Evolutionary conservation across 2,113 vertebrate species (phyloP).

Genomic region (Zapornia atra): DNA sequence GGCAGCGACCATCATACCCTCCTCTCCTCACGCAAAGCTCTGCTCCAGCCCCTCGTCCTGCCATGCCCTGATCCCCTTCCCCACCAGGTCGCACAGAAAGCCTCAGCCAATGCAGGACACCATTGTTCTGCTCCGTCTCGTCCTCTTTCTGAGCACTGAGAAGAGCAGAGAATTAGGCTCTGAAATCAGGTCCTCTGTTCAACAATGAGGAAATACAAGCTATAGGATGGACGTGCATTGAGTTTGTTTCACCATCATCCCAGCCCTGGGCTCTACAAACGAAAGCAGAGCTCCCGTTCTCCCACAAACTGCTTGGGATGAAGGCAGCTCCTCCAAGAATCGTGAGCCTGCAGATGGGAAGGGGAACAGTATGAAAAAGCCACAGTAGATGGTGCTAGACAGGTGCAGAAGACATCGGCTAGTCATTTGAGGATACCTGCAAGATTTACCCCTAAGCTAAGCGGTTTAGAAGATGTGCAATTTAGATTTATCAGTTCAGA

Average conservation of each 20-base stretch:
- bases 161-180: not conserved
- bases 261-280: not conserved
- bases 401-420: conserved; percentile 64
- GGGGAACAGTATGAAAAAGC: conserved; percentile 27
- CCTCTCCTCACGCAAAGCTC: not conserved
- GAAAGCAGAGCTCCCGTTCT: not conserved
- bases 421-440: conserved; percentile 64
- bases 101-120: not conserved
- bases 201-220: not conserved
- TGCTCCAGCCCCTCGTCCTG: not conserved
- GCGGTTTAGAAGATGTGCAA: conserved; percentile 75
- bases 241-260: not conserved
- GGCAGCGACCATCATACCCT: not conserved
- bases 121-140: not conserved
- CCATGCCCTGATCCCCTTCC: rapidly evolving
- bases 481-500: conserved; percentile 77
- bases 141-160: not conserved
- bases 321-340: not conserved
- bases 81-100: not conserved
- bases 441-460: conserved; percentile 68
- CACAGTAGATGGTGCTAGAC: conserved; percentile 80
- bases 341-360: not conserved
- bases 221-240: rapidly evolving
- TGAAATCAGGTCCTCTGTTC: not conserved
- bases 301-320: not conserved